Conservation (phyloP, 1,140 invertebrate genomes). For the Aculops lycopersici region DNA sequence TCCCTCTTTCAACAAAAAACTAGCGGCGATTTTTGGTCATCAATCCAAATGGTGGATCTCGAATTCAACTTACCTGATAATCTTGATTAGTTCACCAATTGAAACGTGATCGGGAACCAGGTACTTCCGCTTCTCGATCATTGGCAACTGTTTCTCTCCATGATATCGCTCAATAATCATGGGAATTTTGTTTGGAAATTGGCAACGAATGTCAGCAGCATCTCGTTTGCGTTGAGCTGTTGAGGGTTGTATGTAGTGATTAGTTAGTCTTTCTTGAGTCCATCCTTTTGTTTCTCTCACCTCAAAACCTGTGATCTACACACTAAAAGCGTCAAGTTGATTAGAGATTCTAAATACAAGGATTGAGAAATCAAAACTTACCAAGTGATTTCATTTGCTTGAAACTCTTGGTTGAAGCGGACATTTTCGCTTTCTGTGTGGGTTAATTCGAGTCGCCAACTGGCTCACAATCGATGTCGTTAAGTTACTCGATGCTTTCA, state of each 20-base stretch:
- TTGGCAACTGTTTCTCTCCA: slow-evolving; percentile 24
- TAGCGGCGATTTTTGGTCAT: too few relatives aligned
- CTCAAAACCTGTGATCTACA: not conserved
- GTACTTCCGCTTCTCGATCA: slow-evolving; percentile 28
- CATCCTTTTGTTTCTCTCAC: too few relatives aligned
- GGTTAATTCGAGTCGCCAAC: too few relatives aligned
- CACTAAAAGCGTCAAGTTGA: not conserved
- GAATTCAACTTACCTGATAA: slow-evolving; percentile 25
- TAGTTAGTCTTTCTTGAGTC: too few relatives aligned
- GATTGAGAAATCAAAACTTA: slow-evolving; percentile 4
- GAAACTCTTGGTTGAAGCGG: slow-evolving; percentile 5
- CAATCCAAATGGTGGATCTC: too few relatives aligned
- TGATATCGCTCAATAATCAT: slow-evolving; percentile 27
- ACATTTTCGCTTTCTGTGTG: too few relatives aligned
- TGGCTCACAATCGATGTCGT: too few relatives aligned
- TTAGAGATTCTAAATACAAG: slow-evolving; percentile 7
- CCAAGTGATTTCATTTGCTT: slow-evolving; percentile 3
- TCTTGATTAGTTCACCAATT: slow-evolving; percentile 27
- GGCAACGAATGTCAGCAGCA: slow-evolving; percentile 21
- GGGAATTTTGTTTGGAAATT: slow-evolving; percentile 26
- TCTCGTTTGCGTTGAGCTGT: slow-evolving; percentile 23
- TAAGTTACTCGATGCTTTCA: too few relatives aligned
- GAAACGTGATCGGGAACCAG: slow-evolving; percentile 28
- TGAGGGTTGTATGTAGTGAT: not conserved
- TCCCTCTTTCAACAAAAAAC: too few relatives aligned